Conservation (phyloP, 2,888 invertebrate genomes). For the Napeogenes inachia region DNA sequence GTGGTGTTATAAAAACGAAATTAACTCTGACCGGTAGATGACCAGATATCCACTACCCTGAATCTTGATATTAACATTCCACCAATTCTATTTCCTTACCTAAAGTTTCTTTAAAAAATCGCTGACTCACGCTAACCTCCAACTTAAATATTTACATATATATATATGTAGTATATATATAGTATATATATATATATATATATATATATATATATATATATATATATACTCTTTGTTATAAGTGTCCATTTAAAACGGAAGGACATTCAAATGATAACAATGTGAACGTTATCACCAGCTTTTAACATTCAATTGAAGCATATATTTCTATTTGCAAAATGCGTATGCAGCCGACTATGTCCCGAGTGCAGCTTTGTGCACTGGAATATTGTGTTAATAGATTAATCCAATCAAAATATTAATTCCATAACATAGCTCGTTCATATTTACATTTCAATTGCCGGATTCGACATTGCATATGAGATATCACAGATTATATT, state of each 20-base stretch:
- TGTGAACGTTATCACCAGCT: slow-evolving; percentile 15
- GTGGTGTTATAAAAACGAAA: slow-evolving; percentile 78
- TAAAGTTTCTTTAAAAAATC: too few relatives aligned
- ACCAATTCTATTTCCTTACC: slow-evolving; percentile 16
- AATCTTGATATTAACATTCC: slow-evolving; percentile 58
- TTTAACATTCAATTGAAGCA: slow-evolving; percentile 13
- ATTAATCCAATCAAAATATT: slow-evolving; percentile 76
- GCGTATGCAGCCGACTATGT: slow-evolving; percentile 28
- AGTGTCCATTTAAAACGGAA: neutral
- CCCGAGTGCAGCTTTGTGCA: slow-evolving; percentile 52
- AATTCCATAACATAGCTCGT: slow-evolving; percentile 57
- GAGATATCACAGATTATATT: slow-evolving; percentile 38
- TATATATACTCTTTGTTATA: neutral
- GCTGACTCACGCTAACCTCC: too few relatives aligned
- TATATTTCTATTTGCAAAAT: slow-evolving; percentile 21
- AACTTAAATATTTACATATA: too few relatives aligned
- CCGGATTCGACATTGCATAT: slow-evolving; percentile 57
- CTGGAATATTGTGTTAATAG: slow-evolving; percentile 68
- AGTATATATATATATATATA: too few relatives aligned
- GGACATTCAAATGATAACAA: neutral
- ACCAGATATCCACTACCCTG: slow-evolving; percentile 63
- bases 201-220: too few relatives aligned
- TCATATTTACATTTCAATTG: slow-evolving; percentile 69
- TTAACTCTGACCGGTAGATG: slow-evolving; percentile 72
- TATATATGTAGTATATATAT: too few relatives aligned